Base-by-base conservation (phyloP, 2,797 vertebrate species). In the Pygocentrus nattereri region DNA sequence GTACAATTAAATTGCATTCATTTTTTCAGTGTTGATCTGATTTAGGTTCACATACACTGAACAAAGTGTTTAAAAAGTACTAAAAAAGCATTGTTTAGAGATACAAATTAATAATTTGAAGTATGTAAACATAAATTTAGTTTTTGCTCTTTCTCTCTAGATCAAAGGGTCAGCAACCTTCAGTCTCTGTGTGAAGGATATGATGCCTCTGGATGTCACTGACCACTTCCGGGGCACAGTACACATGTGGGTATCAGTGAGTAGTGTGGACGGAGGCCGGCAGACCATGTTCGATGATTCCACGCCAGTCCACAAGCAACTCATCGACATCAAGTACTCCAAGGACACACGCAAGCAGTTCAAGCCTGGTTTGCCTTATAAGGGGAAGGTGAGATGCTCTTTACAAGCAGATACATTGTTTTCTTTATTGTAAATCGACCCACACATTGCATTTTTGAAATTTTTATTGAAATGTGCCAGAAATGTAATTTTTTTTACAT, bases 291-390 rank as follows among this genome's bases (percentile, higher is more conserved):
- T 97, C 47, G 97, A 99, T 1, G 97, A 98, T 88, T 97, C 96
- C 0, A 97, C 96, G 0, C 95, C 96, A 0, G 95, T 99, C 71
- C 97, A 98, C 85, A 98, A 97, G 49, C 97, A 99, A 88, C 95
- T 99, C 65, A 97, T 99, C 25, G 97, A 98, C 81, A 94, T 99
- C 86, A 96, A 95, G 74, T 98, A 97, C 88, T 96, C 96, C 61
- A 97, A 95, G 85, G 96, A 97, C 84, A 99, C 97, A 1, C 94
- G 96, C 58, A 99, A 97, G 80, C 97, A 98, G 88, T 98, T 99
- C 90, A 98, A 98, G 85, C 96, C 97, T 0, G 97, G 97, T 30
- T 94, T 99, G 84, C 96, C 97, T 2, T 99, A 97, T 82, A 95
- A 95, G 86, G 97, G 97, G 75, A 98, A 96, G 96, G 97, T 98